Base-by-base conservation (phyloP, 1,140 invertebrate species). In the Apis laboriosa region DNA sequence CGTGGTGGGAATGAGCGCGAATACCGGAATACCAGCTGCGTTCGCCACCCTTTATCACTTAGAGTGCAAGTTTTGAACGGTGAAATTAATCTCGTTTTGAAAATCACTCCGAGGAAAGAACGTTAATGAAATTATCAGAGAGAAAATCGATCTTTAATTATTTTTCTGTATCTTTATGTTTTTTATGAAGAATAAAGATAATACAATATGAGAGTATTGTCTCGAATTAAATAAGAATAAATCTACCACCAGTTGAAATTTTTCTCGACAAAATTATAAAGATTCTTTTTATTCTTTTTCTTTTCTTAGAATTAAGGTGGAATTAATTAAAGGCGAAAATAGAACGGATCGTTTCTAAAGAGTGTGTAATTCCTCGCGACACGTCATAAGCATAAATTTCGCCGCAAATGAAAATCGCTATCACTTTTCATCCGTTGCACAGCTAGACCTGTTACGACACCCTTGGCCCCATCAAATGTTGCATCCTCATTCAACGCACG, bases 401-500 rank as follows among this genome's bases (percentile, higher is more conserved):
- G 19, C 24, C 2, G 43, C 51, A 61, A 71, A 79, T 70, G 77
- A 78, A 78, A 78, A 70, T 60, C 49, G 67, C 66, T 53, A 78
- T 78, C 77, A 60, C 77, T 70, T 78, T 60, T 70, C 77, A 61
- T 9, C 64, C 34, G n/a, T 43, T 13, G 8, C 43, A 1, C 8
- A n/a, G 51, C 51, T 5, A 49, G n/a, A 64, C 24, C 21, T 21
- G 17, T 77, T 58, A 53, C 19, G 9, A 43, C 77, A 61, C 55
- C 56, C 55, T 78, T 60, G 56, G 56, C 55, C 77, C 53, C 43
- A 53, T 70, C 77, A 61, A 34, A 43, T 66, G n/a, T n/a, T 28
- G 77, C n/a, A n/a, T 71, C 56, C 71, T 72, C 82, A 90, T 90
- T 90, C 90, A 77, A 79, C 77, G 90, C 90, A 90, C 90, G 89